Evolutionary conservation across 2,888 invertebrate species (phyloP).

Genomic region (Drosophila differens): DNA sequence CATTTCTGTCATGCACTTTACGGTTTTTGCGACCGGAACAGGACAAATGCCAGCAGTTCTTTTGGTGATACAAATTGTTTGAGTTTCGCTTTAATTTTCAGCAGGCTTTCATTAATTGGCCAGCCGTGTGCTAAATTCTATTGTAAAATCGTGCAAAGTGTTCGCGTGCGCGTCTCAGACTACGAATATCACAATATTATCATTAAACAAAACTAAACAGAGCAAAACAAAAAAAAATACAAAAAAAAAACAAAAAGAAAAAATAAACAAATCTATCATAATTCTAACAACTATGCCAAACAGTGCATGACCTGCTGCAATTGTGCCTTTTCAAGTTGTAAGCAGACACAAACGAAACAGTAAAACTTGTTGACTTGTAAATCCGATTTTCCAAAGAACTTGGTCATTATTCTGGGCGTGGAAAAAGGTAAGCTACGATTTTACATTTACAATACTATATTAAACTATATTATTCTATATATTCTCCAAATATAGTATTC

Average conservation of each 20-base stretch:
- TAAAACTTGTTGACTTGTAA: conserved; percentile 46
- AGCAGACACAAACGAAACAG: conserved; percentile 30
- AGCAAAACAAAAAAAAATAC: conserved; percentile 5
- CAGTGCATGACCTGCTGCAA: conserved; percentile 57
- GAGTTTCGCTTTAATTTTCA: conserved; percentile 47
- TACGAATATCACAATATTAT: conserved; percentile 56
- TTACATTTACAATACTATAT: neutral
- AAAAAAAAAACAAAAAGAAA: conserved; percentile 1
- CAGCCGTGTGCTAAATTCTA: conserved; percentile 57
- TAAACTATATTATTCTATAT: neutral
- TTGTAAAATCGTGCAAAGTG: conserved; percentile 52
- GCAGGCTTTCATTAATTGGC: conserved; percentile 61
- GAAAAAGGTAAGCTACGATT: conserved; percentile 33
- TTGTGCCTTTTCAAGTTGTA: conserved; percentile 59
- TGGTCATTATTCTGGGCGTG: conserved; percentile 1
- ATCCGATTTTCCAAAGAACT: neutral
- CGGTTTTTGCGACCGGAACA: conserved; percentile 54
- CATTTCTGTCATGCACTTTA: conserved; percentile 63
- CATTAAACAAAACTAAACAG: conserved; percentile 21
- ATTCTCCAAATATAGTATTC: no score
- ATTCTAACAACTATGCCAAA: conserved; percentile 52
- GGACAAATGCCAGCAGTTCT: conserved; percentile 40
- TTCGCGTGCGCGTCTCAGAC: conserved; percentile 60
- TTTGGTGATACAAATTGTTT: conserved; percentile 43
- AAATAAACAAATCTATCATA: conserved; percentile 28